These are phyloP conservation scores for Coenonympha glycerion DNA, from an alignment of 2,888 invertebrate genomes.

Conservation along the genomic window DNA sequence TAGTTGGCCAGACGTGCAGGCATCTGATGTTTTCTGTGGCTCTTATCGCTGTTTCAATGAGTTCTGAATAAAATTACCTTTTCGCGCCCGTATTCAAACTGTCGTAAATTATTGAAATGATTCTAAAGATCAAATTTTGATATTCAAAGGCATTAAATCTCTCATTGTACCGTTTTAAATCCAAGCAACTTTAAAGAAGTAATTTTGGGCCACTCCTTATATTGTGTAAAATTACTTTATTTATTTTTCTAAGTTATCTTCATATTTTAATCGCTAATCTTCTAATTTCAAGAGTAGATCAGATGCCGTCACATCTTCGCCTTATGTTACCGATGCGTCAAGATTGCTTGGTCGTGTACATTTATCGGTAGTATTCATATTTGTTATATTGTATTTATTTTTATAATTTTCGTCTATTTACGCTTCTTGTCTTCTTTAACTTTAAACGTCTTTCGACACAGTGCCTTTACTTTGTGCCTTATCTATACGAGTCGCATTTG, in stretches of 20 bases:
- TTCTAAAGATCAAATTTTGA: no score
- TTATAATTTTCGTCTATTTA: conserved; percentile 40
- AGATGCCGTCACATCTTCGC: conserved; percentile 19
- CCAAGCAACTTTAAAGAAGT: no score
- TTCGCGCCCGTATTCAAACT: no score
- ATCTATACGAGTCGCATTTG: conserved; percentile 23
- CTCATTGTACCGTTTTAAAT: no score
- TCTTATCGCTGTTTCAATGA: no score
- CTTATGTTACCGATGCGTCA: conserved; percentile 44
- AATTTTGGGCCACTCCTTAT: no score
- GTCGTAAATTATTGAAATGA: no score
- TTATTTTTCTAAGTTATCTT: neutral
- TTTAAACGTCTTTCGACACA: conserved; percentile 37
- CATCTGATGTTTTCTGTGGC: conserved; percentile 11
- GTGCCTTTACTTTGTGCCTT: conserved; percentile 56
- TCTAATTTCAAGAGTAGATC: neutral
- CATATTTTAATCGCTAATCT: neutral
- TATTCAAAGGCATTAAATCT: no score
- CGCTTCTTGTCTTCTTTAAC: conserved; percentile 57
- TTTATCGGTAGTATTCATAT: conserved; percentile 54
- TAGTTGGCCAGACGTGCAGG: conserved; percentile 31
- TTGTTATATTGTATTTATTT: conserved; percentile 52
- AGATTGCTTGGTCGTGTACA: conserved; percentile 34
- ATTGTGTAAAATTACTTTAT: no score
- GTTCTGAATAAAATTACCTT: no score